Conservation (phyloP, 2,888 invertebrate genomes). For the Drosophila engyochracea region DNA sequence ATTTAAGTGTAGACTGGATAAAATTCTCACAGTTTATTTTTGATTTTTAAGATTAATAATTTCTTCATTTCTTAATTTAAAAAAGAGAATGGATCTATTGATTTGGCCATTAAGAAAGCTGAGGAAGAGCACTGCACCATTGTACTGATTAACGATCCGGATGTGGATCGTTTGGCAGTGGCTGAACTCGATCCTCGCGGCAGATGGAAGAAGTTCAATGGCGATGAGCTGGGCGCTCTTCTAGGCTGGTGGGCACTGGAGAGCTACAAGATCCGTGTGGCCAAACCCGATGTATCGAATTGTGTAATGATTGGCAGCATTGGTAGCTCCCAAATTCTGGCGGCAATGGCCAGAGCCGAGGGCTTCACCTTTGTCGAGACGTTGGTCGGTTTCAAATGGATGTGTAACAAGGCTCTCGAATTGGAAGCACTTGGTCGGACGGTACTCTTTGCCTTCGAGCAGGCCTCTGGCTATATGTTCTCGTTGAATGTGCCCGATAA, state of each 20-base stretch:
- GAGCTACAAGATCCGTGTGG: slow-evolving; percentile 86
- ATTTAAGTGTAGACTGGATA: not conserved
- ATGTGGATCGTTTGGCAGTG: slow-evolving; percentile 97
- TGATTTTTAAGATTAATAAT: slow-evolving; percentile 86
- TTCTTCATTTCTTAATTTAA: not conserved
- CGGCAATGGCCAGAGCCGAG: slow-evolving; percentile 91
- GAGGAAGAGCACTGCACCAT: slow-evolving; percentile 89
- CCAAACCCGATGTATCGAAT: slow-evolving; percentile 86
- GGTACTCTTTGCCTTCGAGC: slow-evolving; percentile 98
- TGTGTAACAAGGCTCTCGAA: slow-evolving; percentile 94
- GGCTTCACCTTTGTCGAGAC: slow-evolving; percentile 94
- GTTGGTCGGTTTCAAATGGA: slow-evolving; percentile 99
- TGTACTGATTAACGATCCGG: slow-evolving; percentile 98
- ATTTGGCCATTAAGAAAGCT: slow-evolving; percentile 92
- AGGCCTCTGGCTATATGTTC: slow-evolving; percentile 99
- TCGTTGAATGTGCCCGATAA: slow-evolving; percentile 95
- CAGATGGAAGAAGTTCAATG: slow-evolving; percentile 89
- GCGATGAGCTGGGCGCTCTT: slow-evolving; percentile 97
- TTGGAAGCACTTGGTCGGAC: slow-evolving; percentile 90
- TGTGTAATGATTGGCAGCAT: slow-evolving; percentile 95
- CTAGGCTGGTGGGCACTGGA: slow-evolving; percentile 97
- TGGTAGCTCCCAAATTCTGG: slow-evolving; percentile 97
- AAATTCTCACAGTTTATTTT: not conserved
- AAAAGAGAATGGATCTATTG: slow-evolving; percentile 92
- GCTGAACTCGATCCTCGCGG: slow-evolving; percentile 91